A percentile compares a stretch with the other conserved stretches of the same genome.
These are phyloP conservation scores for Holocentrus rufus DNA, from an alignment of 2,797 vertebrate species.

Conservation along the genomic window DNA sequence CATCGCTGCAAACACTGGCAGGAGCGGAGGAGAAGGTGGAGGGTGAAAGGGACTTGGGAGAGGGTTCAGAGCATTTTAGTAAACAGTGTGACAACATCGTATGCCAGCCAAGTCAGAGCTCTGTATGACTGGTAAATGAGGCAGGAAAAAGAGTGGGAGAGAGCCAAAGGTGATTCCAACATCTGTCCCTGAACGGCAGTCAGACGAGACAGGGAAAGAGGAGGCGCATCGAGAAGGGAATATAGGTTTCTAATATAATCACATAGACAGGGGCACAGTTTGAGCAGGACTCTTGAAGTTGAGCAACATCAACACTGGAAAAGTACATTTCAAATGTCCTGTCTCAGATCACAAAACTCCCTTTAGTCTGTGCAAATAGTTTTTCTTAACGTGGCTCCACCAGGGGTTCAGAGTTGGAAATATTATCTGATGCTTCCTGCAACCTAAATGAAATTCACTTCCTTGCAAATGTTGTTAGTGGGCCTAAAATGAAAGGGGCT, in stretches of 20 bases:
- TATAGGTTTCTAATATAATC: background rate
- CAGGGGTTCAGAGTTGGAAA: too few relatives aligned
- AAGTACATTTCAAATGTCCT: too few relatives aligned
- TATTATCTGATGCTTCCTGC: too few relatives aligned
- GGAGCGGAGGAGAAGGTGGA: constrained; percentile 48
- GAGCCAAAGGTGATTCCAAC: constrained; percentile 45
- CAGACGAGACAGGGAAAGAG: constrained; percentile 1
- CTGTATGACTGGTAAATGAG: constrained; percentile 41
- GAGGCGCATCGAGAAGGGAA: background rate
- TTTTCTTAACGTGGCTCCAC: too few relatives aligned
- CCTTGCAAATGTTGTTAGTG: too few relatives aligned
- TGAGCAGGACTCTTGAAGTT: background rate
- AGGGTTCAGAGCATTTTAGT: constrained; percentile 54
- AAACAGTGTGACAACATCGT: constrained; percentile 17
- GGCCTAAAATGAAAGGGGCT: too few relatives aligned
- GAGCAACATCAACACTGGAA: too few relatives aligned
- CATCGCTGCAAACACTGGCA: constrained; percentile 53
- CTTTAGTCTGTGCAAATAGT: too few relatives aligned
- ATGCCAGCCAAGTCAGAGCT: constrained; percentile 48
- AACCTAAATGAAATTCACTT: too few relatives aligned
- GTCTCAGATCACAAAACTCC: too few relatives aligned
- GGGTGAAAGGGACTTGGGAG: constrained; percentile 35
- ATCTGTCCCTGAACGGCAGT: constrained; percentile 40
- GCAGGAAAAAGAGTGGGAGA: constrained; percentile 31
- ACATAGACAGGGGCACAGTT: background rate